These are phyloP conservation scores for Phoenicopterus ruber DNA, from an alignment of 2,113 vertebrate genomes.

Conservation along the genomic window DNA sequence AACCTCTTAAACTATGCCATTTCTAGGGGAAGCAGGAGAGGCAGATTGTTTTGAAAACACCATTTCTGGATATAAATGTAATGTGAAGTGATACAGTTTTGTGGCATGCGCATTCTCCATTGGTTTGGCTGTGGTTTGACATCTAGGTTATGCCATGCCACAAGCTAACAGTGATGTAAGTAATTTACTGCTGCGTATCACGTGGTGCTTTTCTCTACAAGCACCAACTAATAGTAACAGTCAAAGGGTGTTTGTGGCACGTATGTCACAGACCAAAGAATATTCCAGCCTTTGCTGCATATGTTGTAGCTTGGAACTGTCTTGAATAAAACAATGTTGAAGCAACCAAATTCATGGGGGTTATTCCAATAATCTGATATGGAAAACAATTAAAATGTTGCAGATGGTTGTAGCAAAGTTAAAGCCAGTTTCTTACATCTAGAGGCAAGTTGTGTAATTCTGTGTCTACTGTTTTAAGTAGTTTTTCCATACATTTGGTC, in stretches of 20 bases:
- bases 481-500: background rate
- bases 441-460: background rate
- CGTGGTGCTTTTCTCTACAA: background rate
- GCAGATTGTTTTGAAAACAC: background rate
- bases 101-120: conserved; percentile 4
- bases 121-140: conserved; percentile 44
- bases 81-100: background rate
- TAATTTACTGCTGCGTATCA: background rate
- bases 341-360: background rate
- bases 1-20: background rate
- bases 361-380: background rate
- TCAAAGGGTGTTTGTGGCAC: background rate
- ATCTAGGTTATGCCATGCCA: conserved; percentile 36
- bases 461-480: background rate
- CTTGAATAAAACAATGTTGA: background rate
- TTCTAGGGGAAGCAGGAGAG: background rate
- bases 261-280: background rate
- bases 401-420: background rate
- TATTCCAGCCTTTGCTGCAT: background rate
- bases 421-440: background rate
- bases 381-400: background rate
- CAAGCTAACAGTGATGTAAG: conserved; percentile 10
- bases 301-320: background rate
- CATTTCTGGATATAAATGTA: background rate
- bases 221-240: background rate